A percentile compares a stretch with the other conserved stretches of the same genome.
Evolutionary conservation across 2,113 vertebrate genomes (phyloP).

Genomic region (Esox niger): DNA sequence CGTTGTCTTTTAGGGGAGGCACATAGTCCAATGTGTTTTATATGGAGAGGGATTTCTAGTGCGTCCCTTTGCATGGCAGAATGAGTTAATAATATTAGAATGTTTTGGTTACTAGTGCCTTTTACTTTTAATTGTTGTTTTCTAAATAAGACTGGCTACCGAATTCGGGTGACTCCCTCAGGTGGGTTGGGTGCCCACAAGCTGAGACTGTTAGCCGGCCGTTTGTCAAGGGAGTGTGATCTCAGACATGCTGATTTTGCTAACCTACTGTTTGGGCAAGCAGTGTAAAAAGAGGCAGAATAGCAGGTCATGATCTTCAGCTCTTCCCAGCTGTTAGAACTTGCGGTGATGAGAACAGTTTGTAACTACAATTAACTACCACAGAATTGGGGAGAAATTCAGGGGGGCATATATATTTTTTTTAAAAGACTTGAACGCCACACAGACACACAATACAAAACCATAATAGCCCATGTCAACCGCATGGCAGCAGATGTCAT

Average conservation of each 20-base stretch:
- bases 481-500: conserved; percentile 26
- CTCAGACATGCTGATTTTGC: conserved; percentile 18
- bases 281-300: too few relatives aligned
- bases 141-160: conserved; percentile 41
- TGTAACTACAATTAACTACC: too few relatives aligned
- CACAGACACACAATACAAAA: conserved; percentile 13
- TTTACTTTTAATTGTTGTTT: conserved; percentile 39
- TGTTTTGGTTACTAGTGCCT: conserved; percentile 59
- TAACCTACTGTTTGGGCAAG: too few relatives aligned
- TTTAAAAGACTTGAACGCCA: neutral
- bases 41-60: conserved; percentile 28
- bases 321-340: too few relatives aligned
- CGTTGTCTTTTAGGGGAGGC: conserved; percentile 8
- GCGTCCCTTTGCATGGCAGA: conserved; percentile 47
- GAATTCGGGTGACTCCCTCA: conserved; percentile 17
- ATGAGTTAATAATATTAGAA: conserved; percentile 7
- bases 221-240: neutral
- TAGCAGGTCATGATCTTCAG: too few relatives aligned
- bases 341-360: too few relatives aligned
- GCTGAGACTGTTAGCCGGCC: too few relatives aligned
- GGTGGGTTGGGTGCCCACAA: neutral
- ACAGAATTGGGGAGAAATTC: too few relatives aligned
- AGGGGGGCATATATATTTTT: too few relatives aligned
- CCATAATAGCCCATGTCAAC: conserved; percentile 53
- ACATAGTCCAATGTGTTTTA: conserved; percentile 1